Evolutionary conservation across 2,888 invertebrate genomes (phyloP).

Genomic region (Amphipyra berbera): DNA sequence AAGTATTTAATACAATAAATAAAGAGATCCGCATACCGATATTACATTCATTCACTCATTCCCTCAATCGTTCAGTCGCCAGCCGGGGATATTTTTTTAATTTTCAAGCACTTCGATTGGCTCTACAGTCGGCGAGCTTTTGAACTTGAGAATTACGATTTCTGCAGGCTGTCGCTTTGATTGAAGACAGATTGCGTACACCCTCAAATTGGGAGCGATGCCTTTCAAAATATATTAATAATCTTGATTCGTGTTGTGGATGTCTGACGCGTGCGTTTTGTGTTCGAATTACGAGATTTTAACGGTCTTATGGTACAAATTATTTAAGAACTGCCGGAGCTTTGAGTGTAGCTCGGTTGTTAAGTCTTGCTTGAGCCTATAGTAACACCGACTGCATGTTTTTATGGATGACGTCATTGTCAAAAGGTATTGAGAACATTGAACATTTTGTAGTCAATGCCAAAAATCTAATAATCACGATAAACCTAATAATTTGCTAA

Average conservation of each 20-base stretch:
- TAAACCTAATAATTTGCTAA: too few relatives aligned
- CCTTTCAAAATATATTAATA: constrained; percentile 61
- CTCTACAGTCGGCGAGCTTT: constrained; percentile 83
- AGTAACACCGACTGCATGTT: too few relatives aligned
- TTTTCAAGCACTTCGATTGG: constrained; percentile 83
- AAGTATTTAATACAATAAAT: constrained; percentile 81
- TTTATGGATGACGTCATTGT: too few relatives aligned
- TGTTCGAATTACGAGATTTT: constrained; percentile 38
- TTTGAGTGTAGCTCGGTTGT: too few relatives aligned
- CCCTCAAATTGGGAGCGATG: constrained; percentile 62
- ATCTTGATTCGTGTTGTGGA: constrained; percentile 53
- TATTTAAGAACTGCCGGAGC: neutral
- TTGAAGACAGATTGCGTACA: constrained; percentile 61
- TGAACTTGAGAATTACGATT: constrained; percentile 71
- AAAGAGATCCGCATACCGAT: constrained; percentile 85
- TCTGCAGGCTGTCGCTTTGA: constrained; percentile 63
- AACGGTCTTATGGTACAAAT: constrained; percentile 10
- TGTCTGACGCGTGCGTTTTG: constrained; percentile 56
- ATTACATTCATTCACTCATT: constrained; percentile 78
- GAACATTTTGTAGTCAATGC: too few relatives aligned
- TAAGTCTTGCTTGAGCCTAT: too few relatives aligned
- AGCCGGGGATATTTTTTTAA: constrained; percentile 68
- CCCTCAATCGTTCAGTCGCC: constrained; percentile 76
- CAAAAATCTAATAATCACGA: too few relatives aligned
- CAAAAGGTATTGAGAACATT: too few relatives aligned